Conservation (phyloP, 2,113 vertebrate species). For the Epinephelus lanceolatus region DNA sequence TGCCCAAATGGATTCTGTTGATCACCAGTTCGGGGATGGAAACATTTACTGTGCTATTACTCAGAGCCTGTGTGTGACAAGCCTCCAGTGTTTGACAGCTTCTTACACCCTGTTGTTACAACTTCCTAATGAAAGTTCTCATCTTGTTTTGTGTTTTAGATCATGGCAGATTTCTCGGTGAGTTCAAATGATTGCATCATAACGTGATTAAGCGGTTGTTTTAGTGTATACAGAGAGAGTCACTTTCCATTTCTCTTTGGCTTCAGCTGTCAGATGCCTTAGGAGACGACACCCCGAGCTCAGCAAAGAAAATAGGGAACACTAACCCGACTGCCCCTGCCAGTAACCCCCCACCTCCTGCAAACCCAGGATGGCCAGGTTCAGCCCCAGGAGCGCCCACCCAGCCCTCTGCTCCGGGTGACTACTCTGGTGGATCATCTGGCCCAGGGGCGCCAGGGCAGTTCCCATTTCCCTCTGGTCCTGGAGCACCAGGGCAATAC, state of each 20-base stretch:
- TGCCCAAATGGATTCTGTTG: slow-evolving; percentile 27
- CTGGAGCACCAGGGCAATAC: slow-evolving; percentile 82
- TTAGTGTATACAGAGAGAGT: not conserved
- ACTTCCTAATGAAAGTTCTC: slow-evolving; percentile 31
- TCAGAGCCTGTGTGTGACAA: slow-evolving; percentile 56
- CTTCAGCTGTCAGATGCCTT: slow-evolving; percentile 84
- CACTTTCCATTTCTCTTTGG: not conserved
- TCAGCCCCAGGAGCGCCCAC: slow-evolving; percentile 83
- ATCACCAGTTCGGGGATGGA: slow-evolving; percentile 52
- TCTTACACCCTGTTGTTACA: not conserved
- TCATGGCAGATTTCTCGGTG: slow-evolving; percentile 88
- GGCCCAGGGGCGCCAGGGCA: slow-evolving; percentile 82
- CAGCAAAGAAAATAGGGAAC: slow-evolving; percentile 77
- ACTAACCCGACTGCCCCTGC: slow-evolving; percentile 76
- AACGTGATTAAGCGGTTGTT: not conserved
- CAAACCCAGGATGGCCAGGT: slow-evolving; percentile 84
- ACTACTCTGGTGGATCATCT: slow-evolving; percentile 64
- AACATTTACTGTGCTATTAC: slow-evolving; percentile 64
- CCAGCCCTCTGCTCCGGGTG: slow-evolving; percentile 75
- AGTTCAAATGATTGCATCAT: slow-evolving; percentile 55
- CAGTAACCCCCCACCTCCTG: slow-evolving; percentile 54
- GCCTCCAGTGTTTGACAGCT: slow-evolving; percentile 43
- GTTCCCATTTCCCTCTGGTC: slow-evolving; percentile 77
- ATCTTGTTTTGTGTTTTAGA: slow-evolving; percentile 60
- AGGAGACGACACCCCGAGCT: slow-evolving; percentile 68